Base-by-base conservation (phyloP, 1,140 invertebrate species). In the Oncopeltus fasciatus region DNA sequence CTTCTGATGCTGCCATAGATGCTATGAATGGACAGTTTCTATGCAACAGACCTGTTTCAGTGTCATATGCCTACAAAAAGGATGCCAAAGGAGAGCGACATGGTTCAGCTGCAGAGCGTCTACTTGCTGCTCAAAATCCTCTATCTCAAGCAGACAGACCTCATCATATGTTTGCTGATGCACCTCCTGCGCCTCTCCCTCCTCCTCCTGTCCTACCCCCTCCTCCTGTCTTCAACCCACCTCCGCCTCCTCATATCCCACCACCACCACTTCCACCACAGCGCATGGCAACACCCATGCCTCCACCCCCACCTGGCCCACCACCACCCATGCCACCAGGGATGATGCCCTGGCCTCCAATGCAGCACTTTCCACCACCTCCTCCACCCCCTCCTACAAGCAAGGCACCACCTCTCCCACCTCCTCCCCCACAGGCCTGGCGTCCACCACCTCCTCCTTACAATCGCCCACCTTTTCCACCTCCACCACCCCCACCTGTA, bases 1-100 rank as follows among this genome's bases (percentile, higher is more conserved):
- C 97, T 0, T 96, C 95, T 0, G 97, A 99, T 75, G 94, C 95
- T 0, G 92, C 95, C 0, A 97, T 98, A 69, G 96, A 99, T 74
- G 96, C 97, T 0, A 99, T 99, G 97, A 99, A 99, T 73, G 96
- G 96, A 5, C 97, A 99, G 71, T 99, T 98, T 74, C 75, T 99
- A 1, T 99, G 97, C 71, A 99, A 99, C 74, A 79, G 97, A 66
- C 90, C 96, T 0, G 99, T 99, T 64, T 95, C 93, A 0, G 95
- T 99, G 0, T 98, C 95, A 0, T 99, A 99, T 74, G 97, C 97
- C 0, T 99, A 98, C 72, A 99, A 99, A 75, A 98, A 98, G 69
- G 97, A 99, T 76, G 88, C 94, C 0, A 99, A 99, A 73, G 96
- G 97, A 31, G 96, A 99, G 76, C 77, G 96, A 28, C 97, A 99